Conservation (phyloP, 2,113 vertebrate species). For the Balaeniceps rex region DNA sequence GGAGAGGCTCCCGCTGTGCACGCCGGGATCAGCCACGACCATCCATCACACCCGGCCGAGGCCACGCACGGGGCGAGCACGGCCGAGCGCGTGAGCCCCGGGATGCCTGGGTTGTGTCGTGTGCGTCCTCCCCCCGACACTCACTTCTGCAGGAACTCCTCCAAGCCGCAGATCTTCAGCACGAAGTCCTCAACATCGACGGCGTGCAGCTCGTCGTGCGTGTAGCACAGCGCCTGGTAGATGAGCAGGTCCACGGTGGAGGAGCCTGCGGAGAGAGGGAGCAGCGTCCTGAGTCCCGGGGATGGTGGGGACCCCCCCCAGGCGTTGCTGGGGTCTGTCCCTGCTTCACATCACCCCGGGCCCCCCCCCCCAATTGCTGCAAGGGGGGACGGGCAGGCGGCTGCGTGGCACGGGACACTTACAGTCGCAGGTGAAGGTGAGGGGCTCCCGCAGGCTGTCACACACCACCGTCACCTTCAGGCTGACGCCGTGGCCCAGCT, state of each 20-base stretch:
- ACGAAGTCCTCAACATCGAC: conserved; percentile 80
- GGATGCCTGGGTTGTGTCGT: background rate
- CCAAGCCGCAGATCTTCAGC: conserved; percentile 79
- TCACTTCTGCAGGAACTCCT: conserved; percentile 94
- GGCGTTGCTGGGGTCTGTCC: background rate
- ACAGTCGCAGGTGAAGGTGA: conserved; percentile 97
- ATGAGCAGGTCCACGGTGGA: conserved; percentile 93
- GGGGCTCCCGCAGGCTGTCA: conserved; percentile 82
- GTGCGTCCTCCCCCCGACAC: background rate
- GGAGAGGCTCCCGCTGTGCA: background rate
- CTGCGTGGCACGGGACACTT: background rate
- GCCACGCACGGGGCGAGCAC: background rate
- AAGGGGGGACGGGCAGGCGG: background rate
- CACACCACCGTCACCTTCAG: conserved; percentile 89
- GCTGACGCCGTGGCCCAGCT: conserved; percentile 82
- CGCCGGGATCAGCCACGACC: fast-evolving
- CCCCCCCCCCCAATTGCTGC: fast-evolving
- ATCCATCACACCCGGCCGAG: background rate
- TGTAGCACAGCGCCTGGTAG: conserved; percentile 93
- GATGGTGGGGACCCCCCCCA: background rate
- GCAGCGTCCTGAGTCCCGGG: background rate
- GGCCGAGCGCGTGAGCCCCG: background rate
- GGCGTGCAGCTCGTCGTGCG: conserved; percentile 83
- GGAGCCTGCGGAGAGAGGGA: conserved; percentile 72
- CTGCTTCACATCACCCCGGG: too few relatives aligned